Percentiles rank a stretch among this genome's conserved stretches.
These are phyloP conservation scores for Baronia brevicornis DNA, from an alignment of 2,888 invertebrate genomes.

Conservation along the genomic window DNA sequence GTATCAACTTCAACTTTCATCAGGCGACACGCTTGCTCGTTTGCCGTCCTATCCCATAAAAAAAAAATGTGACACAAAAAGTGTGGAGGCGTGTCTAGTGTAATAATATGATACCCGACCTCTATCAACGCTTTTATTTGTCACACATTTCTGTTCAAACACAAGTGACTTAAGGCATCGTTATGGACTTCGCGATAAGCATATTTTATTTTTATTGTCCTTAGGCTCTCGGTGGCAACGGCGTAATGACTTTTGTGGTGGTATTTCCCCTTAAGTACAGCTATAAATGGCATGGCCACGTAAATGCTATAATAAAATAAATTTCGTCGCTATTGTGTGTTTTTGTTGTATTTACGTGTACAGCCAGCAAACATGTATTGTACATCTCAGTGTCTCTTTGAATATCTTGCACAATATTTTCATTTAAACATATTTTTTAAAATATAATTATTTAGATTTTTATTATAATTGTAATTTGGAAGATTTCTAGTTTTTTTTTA, in stretches of 20 bases:
- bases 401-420: no score
- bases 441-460: no score
- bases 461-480: no score
- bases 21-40: neutral
- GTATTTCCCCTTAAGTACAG: slow-evolving; percentile 35
- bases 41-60: neutral
- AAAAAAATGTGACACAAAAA: slow-evolving; percentile 26
- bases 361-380: no score
- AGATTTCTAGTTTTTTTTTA: no score
- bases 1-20: no score
- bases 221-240: slow-evolving; percentile 33
- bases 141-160: slow-evolving; percentile 38
- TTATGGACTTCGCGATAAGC: slow-evolving; percentile 37
- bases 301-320: slow-evolving; percentile 20
- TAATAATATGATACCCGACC: slow-evolving; percentile 12
- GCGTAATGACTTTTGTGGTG: slow-evolving; percentile 35
- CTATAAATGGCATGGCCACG: slow-evolving; percentile 29
- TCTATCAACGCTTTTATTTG: slow-evolving; percentile 31
- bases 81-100: slow-evolving; percentile 2
- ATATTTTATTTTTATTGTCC: slow-evolving; percentile 50
- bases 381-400: no score
- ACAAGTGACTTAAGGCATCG: slow-evolving; percentile 34
- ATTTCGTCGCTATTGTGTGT: slow-evolving; percentile 10
- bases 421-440: no score
- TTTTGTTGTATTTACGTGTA: slow-evolving; percentile 10